Percentiles rank a stretch among this genome's conserved stretches.
These are phyloP conservation scores for Mizuhopecten yessoensis DNA, from an alignment of 1,140 invertebrate species.

Conservation along the genomic window DNA sequence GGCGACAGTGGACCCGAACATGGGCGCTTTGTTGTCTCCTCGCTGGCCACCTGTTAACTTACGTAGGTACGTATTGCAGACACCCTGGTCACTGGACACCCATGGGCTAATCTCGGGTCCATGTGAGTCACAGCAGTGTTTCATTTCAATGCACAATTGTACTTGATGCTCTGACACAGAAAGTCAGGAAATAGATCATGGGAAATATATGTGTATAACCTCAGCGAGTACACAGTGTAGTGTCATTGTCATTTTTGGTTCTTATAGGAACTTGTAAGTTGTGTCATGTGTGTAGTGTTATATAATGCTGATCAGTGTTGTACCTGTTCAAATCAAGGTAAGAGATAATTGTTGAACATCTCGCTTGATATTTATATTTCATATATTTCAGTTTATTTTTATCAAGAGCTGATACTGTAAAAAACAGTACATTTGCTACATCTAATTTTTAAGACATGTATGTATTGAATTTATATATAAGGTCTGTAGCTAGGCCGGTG, in stretches of 20 bases:
- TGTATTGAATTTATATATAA: too few relatives aligned
- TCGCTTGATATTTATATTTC: not conserved
- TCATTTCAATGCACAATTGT: not conserved
- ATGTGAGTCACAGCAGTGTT: not conserved
- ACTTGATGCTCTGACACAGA: not conserved
- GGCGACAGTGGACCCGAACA: constrained; percentile 22
- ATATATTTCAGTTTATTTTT: not conserved
- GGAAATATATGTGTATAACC: not conserved
- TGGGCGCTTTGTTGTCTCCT: not conserved
- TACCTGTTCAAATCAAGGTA: not conserved
- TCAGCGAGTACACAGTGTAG: too few relatives aligned
- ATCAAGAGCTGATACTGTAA: not conserved
- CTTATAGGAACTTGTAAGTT: too few relatives aligned
- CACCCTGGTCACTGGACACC: not conserved
- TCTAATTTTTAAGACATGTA: too few relatives aligned
- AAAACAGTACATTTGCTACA: too few relatives aligned
- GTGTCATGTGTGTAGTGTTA: too few relatives aligned
- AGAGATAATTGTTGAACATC: not conserved
- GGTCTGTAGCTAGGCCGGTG: too few relatives aligned
- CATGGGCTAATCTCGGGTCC: too few relatives aligned
- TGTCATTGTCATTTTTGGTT: too few relatives aligned
- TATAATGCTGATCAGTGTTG: too few relatives aligned
- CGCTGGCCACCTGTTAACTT: not conserved
- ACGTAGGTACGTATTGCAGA: not conserved
- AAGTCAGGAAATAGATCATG: not conserved